Evolutionary conservation across 2,797 vertebrate species (phyloP).

Genomic region (Morus bassanus): DNA sequence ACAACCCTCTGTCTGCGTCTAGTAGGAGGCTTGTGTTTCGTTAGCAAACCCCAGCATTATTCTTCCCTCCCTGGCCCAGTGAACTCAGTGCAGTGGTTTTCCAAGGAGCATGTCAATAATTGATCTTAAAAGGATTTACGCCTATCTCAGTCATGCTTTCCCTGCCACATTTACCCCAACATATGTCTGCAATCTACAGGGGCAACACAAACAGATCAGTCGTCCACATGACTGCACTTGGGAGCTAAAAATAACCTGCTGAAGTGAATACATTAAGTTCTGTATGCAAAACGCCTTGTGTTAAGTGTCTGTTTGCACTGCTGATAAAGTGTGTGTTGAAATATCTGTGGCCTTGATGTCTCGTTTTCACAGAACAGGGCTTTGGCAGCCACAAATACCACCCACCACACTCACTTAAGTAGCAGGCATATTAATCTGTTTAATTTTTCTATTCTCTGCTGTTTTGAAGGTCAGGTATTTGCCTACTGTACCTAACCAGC

Average conservation of each 20-base stretch:
- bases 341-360: conserved; percentile 36
- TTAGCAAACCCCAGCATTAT: not conserved
- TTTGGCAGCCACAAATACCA: conserved; percentile 44
- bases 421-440: not conserved
- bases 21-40: rapidly evolving
- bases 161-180: conserved; percentile 38
- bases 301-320: conserved; percentile 40
- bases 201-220: conserved; percentile 29
- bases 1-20: rapidly evolving
- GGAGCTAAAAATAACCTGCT: conserved; percentile 48
- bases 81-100: not conserved
- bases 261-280: not conserved
- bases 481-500: not conserved
- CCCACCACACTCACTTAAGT: not conserved
- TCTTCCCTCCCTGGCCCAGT: rapidly evolving
- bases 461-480: not conserved
- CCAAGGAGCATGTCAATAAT: not conserved
- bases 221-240: conserved; percentile 20
- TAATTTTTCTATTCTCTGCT: not conserved
- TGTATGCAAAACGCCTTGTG: conserved; percentile 31
- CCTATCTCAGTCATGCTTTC: not conserved
- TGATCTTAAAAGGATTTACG: not conserved
- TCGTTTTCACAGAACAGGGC: not conserved
- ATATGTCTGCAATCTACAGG: conserved; percentile 39
- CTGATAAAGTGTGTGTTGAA: conserved; percentile 40